phyloP scores from a whole-genome alignment of 2,888 invertebrate genomes.

The Hetaerina titia region DNA sequence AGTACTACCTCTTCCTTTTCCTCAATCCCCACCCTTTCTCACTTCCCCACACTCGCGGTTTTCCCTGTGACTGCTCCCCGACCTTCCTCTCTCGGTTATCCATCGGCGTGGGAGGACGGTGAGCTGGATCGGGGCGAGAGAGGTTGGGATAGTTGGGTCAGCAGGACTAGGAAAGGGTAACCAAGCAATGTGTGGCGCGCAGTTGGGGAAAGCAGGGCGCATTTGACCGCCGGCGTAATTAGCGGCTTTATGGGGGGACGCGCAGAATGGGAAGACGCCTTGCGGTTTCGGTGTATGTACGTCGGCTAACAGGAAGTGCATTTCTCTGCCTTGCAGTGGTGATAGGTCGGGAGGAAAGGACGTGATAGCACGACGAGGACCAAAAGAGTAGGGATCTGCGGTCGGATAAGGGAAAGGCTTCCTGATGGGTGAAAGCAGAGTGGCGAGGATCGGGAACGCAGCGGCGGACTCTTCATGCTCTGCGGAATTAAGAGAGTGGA shows the following conservation, averaged over 20 bases:
- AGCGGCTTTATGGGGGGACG: conserved; percentile 33
- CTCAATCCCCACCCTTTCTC: no score
- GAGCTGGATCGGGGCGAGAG: no score
- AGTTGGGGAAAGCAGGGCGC: neutral
- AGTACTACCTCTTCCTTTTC: no score
- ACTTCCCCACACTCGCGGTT: no score
- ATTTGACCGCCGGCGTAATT: conserved; percentile 60
- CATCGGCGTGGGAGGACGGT: no score
- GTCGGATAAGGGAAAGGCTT: neutral
- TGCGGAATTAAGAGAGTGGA: neutral
- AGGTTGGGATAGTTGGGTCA: no score
- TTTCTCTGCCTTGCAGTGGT: neutral
- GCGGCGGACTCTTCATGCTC: neutral
- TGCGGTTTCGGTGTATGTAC: neutral
- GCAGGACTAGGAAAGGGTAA: no score
- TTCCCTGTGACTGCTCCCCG: no score
- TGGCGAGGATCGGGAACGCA: neutral
- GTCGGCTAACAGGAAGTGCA: conserved; percentile 9
- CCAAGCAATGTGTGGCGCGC: neutral
- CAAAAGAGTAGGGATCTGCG: neutral
- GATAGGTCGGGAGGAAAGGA: neutral
- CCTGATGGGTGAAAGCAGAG: neutral
- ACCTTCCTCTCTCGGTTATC: no score
- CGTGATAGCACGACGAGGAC: neutral
- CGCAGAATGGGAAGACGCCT: neutral